Evolutionary conservation across 2,888 invertebrate species (phyloP).

Genomic region (Arctia plantaginis): DNA sequence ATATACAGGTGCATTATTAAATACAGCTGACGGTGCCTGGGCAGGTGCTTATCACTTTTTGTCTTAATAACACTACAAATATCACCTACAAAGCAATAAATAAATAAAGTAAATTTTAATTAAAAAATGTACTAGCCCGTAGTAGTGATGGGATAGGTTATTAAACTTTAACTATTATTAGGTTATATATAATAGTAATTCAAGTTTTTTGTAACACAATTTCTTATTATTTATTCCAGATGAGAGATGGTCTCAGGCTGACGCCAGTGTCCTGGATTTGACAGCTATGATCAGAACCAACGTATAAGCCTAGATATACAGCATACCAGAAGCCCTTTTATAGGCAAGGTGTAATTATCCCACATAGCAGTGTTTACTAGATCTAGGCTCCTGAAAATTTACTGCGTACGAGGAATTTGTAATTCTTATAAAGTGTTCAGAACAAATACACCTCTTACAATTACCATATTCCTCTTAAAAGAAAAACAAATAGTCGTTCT

Average conservation of each 20-base stretch:
- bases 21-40: constrained; percentile 12
- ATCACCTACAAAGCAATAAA: not conserved
- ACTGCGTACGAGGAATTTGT: not conserved
- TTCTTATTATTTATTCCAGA: too few species aligned
- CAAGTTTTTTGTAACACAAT: not conserved
- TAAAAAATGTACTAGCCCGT: too few species aligned
- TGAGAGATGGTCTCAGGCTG: too few species aligned
- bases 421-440: not conserved
- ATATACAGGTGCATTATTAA: constrained; percentile 28
- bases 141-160: not conserved
- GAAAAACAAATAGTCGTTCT: constrained; percentile 58
- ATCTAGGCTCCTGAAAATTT: not conserved
- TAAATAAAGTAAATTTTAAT: not conserved
- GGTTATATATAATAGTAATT: not conserved
- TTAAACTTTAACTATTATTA: not conserved
- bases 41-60: constrained; percentile 16
- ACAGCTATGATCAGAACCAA: too few species aligned
- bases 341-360: too few species aligned
- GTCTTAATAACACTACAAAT: constrained; percentile 2
- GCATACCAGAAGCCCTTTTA: too few species aligned
- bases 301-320: too few species aligned
- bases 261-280: too few species aligned
- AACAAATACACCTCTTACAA: constrained; percentile 6
- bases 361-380: not conserved
- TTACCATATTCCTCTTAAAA: constrained; percentile 30